A percentile compares a stretch with the other conserved stretches of the same genome.
Conservation (phyloP, 2,113 vertebrate genomes). For the Emydocephalus ijimae region DNA sequence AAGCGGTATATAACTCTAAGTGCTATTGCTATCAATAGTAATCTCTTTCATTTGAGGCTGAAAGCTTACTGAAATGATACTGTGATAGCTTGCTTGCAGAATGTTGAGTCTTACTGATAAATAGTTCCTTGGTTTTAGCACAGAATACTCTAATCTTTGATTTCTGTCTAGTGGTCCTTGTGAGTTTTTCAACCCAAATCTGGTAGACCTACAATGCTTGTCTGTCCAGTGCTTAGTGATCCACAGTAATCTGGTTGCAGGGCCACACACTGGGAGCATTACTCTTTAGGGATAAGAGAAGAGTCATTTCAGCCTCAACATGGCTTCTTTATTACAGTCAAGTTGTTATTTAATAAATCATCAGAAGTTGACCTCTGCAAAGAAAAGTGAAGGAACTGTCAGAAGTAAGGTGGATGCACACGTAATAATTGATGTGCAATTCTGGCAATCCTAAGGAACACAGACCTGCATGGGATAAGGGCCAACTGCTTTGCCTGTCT, state of each 20-base stretch:
- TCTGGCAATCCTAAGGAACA: not conserved
- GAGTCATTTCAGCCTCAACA: not conserved
- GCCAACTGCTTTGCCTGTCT: not conserved
- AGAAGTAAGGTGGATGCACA: not conserved
- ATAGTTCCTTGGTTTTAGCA: not conserved
- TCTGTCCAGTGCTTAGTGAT: not conserved
- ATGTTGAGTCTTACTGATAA: not conserved
- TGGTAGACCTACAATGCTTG: not conserved
- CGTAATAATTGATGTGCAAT: not conserved
- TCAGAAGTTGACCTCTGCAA: not conserved
- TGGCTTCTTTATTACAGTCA: not conserved
- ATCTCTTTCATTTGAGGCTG: not conserved
- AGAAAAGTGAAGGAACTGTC: not conserved
- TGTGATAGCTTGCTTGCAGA: not conserved
- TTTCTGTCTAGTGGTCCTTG: not conserved
- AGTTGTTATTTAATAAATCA: not conserved
- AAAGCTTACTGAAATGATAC: not conserved
- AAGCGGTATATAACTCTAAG: too few species aligned
- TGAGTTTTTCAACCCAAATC: not conserved
- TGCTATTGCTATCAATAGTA: not conserved
- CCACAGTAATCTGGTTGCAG: not conserved
- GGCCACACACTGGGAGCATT: not conserved
- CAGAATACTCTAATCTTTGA: not conserved
- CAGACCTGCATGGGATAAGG: not conserved
- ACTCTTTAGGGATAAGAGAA: not conserved